Conservation (phyloP, 37 sponge, comb jelly and placozoan species). For the Ephydatia muelleri region DNA sequence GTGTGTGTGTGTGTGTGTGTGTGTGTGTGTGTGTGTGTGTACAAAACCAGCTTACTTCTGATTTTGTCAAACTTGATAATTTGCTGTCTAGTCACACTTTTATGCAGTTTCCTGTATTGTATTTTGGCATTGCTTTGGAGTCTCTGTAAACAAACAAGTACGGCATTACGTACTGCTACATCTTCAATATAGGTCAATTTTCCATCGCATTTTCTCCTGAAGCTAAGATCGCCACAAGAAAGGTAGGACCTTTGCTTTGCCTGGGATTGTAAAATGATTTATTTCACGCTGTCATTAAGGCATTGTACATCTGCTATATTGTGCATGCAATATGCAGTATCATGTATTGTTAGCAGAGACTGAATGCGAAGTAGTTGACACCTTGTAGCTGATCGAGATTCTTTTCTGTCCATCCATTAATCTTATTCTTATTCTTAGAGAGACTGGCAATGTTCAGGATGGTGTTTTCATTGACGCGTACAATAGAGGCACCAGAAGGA, state of each 20-base stretch:
- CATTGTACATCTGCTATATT: too few relatives aligned
- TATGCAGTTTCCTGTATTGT: background rate
- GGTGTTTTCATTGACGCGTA: constrained; percentile 40
- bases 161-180: background rate
- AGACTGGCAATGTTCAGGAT: background rate
- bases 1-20: constrained; percentile 7
- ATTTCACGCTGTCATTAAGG: too few relatives aligned
- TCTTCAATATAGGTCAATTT: constrained; percentile 11
- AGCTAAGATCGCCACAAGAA: background rate
- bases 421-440: background rate
- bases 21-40: background rate
- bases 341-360: too few relatives aligned
- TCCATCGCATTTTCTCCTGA: constrained; percentile 27
- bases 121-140: background rate
- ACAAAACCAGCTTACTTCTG: background rate
- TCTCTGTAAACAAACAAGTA: background rate
- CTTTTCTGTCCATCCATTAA: too few relatives aligned
- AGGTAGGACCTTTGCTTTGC: background rate
- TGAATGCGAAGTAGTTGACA: too few relatives aligned
- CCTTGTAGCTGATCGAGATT: too few relatives aligned
- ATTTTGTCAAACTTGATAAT: background rate
- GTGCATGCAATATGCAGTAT: too few relatives aligned
- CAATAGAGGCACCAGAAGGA: background rate
- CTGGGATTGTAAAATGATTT: too few relatives aligned
- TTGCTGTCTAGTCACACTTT: too few relatives aligned